Evolutionary conservation across 2,888 invertebrate species (phyloP).

Genomic region (Eupithecia subfuscata): DNA sequence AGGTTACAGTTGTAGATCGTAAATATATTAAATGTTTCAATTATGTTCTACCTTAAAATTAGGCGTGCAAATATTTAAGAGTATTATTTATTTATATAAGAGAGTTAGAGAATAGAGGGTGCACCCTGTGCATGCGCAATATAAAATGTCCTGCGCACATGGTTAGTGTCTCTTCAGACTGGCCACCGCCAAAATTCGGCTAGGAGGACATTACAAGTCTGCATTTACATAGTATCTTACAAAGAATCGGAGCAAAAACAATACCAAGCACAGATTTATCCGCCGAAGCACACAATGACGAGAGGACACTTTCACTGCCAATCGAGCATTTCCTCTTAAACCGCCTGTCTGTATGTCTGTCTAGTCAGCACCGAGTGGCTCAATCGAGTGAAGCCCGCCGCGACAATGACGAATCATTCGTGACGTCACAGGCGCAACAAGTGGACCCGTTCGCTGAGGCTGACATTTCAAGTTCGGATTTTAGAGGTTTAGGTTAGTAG

Average conservation of each 20-base stretch:
- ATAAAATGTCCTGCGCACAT: not conserved
- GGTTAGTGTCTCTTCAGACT: too few relatives aligned
- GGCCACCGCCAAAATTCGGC: not conserved
- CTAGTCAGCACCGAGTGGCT: slow-evolving; percentile 4
- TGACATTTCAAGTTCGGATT: not conserved
- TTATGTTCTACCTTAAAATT: too few relatives aligned
- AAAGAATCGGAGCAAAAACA: not conserved
- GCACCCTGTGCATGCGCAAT: not conserved
- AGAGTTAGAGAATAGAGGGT: not conserved
- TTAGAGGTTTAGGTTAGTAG: slow-evolving; percentile 2
- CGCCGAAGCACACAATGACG: not conserved
- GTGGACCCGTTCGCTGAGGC: slow-evolving; percentile 17
- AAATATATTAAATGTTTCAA: too few relatives aligned
- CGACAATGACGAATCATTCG: slow-evolving; percentile 41
- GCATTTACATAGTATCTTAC: not conserved
- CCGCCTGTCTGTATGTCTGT: slow-evolving; percentile 2
- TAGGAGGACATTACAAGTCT: not conserved
- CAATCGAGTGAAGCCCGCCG: slow-evolving; percentile 24
- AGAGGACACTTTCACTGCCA: not conserved
- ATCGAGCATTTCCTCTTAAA: slow-evolving; percentile 2
- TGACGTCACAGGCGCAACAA: slow-evolving; percentile 41
- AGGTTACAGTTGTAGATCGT: too few relatives aligned
- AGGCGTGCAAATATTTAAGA: too few relatives aligned
- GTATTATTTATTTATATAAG: too few relatives aligned
- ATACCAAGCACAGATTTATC: not conserved